A percentile compares a stretch with the other conserved stretches of the same genome.
phyloP scores from a whole-genome alignment of 2,797 vertebrate genomes.

The Melanotaenia pygmaea region DNA sequence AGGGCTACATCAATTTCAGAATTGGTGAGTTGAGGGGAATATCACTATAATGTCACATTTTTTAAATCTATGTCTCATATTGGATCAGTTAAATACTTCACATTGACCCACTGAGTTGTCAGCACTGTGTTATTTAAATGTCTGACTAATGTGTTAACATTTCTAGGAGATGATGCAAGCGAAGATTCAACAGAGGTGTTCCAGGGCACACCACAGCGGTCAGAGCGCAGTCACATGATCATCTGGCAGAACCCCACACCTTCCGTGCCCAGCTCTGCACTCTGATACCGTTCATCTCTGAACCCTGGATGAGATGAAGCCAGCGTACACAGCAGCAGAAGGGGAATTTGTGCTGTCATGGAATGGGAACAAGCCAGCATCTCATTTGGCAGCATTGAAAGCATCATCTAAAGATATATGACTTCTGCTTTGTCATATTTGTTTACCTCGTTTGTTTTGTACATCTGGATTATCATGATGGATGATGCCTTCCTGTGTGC shows the following conservation, averaged over 20 bases:
- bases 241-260: constrained; percentile 83
- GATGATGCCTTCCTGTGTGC: constrained; percentile 30
- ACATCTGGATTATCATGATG: constrained; percentile 25
- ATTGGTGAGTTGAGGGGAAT: constrained; percentile 80
- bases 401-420: constrained; percentile 19
- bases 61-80: background rate
- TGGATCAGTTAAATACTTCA: background rate
- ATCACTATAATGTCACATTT: background rate
- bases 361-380: constrained; percentile 15
- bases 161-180: constrained; percentile 84
- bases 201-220: constrained; percentile 78
- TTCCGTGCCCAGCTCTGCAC: constrained; percentile 73
- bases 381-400: constrained; percentile 32
- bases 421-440: constrained; percentile 18
- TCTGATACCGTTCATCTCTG: constrained; percentile 60
- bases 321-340: constrained; percentile 18
- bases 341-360: constrained; percentile 16
- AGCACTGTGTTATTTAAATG: constrained; percentile 3
- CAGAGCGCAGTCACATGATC: constrained; percentile 89
- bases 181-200: constrained; percentile 74
- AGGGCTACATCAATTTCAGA: constrained; percentile 89
- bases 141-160: background rate
- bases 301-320: constrained; percentile 2
- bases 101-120: background rate
- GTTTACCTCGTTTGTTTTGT: constrained; percentile 51